Evolutionary conservation across 2,888 invertebrate species (phyloP), one percentile per base, ranked within the genome.

Genomic region (Drosophila emarginata): DNA sequence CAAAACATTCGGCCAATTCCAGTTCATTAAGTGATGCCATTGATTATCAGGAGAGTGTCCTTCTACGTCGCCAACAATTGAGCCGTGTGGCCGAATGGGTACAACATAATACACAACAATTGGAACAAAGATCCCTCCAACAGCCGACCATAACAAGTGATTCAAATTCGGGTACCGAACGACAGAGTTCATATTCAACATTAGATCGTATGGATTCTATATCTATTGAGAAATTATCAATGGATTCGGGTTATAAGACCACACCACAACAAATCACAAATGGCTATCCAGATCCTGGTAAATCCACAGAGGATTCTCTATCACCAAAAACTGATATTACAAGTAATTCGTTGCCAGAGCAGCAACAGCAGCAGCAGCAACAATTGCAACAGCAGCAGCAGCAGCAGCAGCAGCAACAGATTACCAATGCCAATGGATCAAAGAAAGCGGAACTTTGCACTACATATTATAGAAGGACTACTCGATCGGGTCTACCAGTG

Each of bases 21-120:
- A 92, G 91, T 74, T 91, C 91, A 1, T 76, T 91, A 2, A 90
- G 90, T 71, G 91, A 91, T 67, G 86, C 78, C 57, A 89, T 90
- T 12, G 91, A 92, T 66, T 85, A 91, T 11, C 91, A 91, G 74
- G 92, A 92, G 77, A 92, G 89, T 37, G 93, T 94, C 1, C 80
- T 94, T 74, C 79, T 94, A 64, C 93, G 94, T 62, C 93, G 94
- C 23, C 94, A 94, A 72, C 95, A 95, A 71, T 87, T 95, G 73
- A 94, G 94, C 18, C 92, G 95, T 77, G 96, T 96, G 11, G 96
- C 95, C 0, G 95, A 96, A 80, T 96, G 96, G 96, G 95, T 96
- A 18, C 94, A 95, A 89, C 94, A 94, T 78, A 95, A 94, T 80
- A 90, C 93, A 1, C 92, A 93, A 90, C 94, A 87, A 93, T 93